These are phyloP conservation scores for Digitonthophagus gazella DNA, from an alignment of 2,888 invertebrate genomes.

Conservation along the genomic window DNA sequence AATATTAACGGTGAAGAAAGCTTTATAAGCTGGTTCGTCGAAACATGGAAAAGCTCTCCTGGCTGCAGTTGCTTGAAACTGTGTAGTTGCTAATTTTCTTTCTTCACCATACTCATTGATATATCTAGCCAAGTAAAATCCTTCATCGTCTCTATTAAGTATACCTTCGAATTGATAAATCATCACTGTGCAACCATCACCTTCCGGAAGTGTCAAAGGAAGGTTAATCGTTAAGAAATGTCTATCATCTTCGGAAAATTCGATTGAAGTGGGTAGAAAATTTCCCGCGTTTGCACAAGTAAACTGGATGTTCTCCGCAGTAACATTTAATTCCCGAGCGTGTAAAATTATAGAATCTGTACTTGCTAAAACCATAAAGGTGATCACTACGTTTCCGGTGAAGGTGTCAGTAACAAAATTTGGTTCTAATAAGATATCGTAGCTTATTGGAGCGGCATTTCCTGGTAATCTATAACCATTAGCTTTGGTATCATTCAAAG, in stretches of 20 bases:
- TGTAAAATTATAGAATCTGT: conserved; percentile 27
- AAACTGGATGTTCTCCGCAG: not conserved
- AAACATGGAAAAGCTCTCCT: conserved; percentile 74
- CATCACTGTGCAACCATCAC: not conserved
- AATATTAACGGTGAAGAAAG: conserved; percentile 48
- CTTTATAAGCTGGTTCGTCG: conserved; percentile 58
- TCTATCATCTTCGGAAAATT: conserved; percentile 7
- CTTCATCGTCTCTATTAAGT: conserved; percentile 45
- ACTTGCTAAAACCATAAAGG: conserved; percentile 5
- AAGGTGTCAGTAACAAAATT: conserved; percentile 22
- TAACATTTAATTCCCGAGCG: conserved; percentile 4
- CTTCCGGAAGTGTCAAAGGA: not conserved
- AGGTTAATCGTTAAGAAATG: conserved; percentile 13
- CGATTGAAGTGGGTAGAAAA: not conserved
- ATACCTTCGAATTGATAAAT: conserved; percentile 32
- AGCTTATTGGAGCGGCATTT: conserved; percentile 17
- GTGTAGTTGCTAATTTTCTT: conserved; percentile 26
- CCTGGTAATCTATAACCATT: conserved; percentile 25
- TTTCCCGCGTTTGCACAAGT: not conserved
- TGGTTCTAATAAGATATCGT: conserved; percentile 27
- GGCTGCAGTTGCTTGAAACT: conserved; percentile 36
- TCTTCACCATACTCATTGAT: conserved; percentile 3
- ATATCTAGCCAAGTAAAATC: conserved; percentile 54
- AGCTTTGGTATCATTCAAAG: no score
- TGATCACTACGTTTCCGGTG: conserved; percentile 24